A percentile compares a stretch with the other conserved stretches of the same genome.
These are phyloP conservation scores for Pseudocheirus occidentalis DNA, from an alignment of 2,797 vertebrate species.

Conservation along the genomic window DNA sequence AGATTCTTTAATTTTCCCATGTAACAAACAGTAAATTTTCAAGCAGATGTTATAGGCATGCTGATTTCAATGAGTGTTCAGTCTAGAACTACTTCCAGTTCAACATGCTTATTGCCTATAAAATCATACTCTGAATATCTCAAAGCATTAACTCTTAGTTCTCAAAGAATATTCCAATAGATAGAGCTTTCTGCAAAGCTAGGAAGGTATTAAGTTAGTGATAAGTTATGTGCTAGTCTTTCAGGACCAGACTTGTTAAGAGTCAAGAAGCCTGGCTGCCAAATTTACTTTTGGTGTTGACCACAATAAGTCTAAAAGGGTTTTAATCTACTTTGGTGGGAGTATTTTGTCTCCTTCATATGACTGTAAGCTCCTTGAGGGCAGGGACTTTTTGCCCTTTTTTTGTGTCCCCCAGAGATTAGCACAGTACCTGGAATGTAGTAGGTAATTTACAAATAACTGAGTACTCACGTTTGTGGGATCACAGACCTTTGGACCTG, in stretches of 20 bases:
- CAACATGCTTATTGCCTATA: not conserved
- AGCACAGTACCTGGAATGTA: not conserved
- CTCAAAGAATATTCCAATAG: not conserved
- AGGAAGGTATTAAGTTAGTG: not conserved
- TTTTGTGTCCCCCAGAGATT: not conserved
- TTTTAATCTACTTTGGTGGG: not conserved
- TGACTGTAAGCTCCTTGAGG: not conserved
- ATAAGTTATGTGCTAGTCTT: not conserved
- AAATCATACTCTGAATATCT: not conserved
- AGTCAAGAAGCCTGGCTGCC: not conserved
- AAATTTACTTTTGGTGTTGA: not conserved
- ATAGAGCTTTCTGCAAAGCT: not conserved
- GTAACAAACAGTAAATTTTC: not conserved
- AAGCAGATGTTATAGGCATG: not conserved
- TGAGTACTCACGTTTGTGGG: not conserved
- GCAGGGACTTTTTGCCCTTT: not conserved
- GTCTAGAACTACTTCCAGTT: not conserved
- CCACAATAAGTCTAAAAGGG: not conserved
- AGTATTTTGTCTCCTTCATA: not conserved
- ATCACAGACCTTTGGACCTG: not conserved
- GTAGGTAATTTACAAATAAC: not conserved
- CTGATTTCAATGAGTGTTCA: not conserved
- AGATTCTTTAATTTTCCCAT: not conserved
- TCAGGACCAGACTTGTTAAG: not conserved
- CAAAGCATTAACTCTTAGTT: not conserved